Percentiles rank a stretch among this genome's conserved stretches.
Evolutionary conservation across 2,888 invertebrate species (phyloP).

Genomic region (Drosophila melanocephala): DNA sequence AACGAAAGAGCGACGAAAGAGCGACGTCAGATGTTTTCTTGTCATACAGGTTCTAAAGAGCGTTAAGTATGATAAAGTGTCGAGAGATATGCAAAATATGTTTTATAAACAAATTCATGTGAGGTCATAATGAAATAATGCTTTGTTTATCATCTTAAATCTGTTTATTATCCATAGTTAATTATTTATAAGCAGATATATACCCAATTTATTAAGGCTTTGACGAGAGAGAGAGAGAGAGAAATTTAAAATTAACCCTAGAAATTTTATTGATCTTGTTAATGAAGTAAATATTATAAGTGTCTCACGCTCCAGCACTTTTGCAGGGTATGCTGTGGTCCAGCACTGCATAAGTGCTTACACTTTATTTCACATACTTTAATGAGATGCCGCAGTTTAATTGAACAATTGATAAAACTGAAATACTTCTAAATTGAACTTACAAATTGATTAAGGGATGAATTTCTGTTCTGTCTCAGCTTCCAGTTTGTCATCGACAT

Average conservation of each 20-base stretch:
- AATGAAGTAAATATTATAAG: not conserved
- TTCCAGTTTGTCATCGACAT: slow-evolving; percentile 11
- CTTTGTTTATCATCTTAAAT: not conserved
- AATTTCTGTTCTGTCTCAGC: slow-evolving; percentile 48
- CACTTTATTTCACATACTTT: slow-evolving; percentile 9
- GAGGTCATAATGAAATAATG: not conserved
- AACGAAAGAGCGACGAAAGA: not conserved
- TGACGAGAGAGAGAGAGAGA: not conserved
- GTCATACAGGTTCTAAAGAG: not conserved
- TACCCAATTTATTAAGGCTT: not conserved
- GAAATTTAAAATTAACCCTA: not conserved
- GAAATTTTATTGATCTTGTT: not conserved
- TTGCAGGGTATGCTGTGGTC: slow-evolving; percentile 8
- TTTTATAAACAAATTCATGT: not conserved
- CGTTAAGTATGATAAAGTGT: not conserved
- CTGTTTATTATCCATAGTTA: slow-evolving; percentile 2
- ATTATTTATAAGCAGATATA: not conserved
- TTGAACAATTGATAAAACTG: slow-evolving; percentile 12
- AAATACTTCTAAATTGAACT: not conserved
- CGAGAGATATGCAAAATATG: not conserved
- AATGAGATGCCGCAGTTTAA: slow-evolving; percentile 23
- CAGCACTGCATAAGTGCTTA: not conserved
- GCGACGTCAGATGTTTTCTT: too few relatives aligned
- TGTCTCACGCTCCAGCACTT: not conserved
- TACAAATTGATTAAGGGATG: slow-evolving; percentile 20